Evolutionary conservation across 2,797 vertebrate species (phyloP).

Genomic region (Octomys mimax): DNA sequence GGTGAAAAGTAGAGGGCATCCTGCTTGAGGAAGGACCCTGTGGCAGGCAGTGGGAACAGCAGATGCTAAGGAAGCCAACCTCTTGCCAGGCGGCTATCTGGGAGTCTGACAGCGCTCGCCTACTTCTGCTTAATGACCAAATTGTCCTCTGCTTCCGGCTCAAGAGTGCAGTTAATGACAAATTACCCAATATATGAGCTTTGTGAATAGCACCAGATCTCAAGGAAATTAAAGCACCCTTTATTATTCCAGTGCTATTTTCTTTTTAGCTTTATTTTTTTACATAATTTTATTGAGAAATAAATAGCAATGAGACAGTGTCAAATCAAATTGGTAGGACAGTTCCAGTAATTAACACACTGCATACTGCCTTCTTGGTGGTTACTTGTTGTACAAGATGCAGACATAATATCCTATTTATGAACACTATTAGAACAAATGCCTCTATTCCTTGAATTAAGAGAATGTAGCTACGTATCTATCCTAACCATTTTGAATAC

Average conservation of each 20-base stretch:
- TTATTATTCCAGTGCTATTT: constrained; percentile 1
- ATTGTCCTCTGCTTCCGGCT: constrained; percentile 51
- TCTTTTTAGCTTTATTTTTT: not conserved
- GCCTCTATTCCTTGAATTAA: too few relatives aligned
- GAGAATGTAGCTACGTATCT: too few relatives aligned
- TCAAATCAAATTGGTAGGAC: too few relatives aligned
- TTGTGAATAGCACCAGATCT: not conserved
- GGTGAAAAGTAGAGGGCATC: not conserved
- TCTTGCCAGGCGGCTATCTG: not conserved
- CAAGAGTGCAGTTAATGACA: not conserved
- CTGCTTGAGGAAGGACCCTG: not conserved
- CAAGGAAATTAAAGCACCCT: not conserved
- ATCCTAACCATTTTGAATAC: too few relatives aligned
- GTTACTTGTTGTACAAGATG: too few relatives aligned
- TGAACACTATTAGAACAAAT: too few relatives aligned
- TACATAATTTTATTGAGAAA: too few relatives aligned
- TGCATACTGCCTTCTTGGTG: too few relatives aligned
- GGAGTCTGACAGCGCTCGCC: not conserved
- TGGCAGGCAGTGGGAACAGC: constrained; percentile 6
- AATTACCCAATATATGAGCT: not conserved
- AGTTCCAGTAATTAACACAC: too few relatives aligned
- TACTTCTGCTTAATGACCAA: constrained; percentile 63
- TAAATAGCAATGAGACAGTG: too few relatives aligned
- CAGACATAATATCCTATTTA: too few relatives aligned
- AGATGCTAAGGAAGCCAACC: not conserved